Evolutionary conservation across 2,888 invertebrate genomes (phyloP).

Genomic region (Caenorhabditis doughertyi): DNA sequence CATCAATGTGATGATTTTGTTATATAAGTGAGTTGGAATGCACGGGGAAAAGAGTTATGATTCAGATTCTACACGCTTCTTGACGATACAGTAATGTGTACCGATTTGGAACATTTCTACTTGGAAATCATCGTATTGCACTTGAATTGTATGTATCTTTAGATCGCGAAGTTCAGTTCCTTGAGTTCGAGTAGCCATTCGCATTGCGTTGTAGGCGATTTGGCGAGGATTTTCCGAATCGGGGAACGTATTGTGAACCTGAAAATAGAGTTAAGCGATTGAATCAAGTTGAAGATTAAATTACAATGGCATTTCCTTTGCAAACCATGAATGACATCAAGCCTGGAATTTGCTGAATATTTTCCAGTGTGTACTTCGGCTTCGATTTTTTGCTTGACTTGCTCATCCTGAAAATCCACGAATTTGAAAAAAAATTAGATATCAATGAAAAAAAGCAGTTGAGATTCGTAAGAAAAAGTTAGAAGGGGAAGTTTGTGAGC

Average conservation of each 20-base stretch:
- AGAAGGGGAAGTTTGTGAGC: neutral
- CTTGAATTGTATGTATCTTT: conserved; percentile 51
- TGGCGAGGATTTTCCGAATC: conserved; percentile 51
- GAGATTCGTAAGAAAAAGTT: neutral
- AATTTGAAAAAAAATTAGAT: neutral
- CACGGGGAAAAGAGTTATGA: conserved; percentile 3
- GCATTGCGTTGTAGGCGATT: conserved; percentile 56
- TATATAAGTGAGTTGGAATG: conserved; percentile 15
- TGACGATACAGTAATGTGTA: conserved; percentile 51
- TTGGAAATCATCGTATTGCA: conserved; percentile 58
- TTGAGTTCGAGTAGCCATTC: conserved; percentile 54
- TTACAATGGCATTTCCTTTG: conserved; percentile 54
- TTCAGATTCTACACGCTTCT: conserved; percentile 43
- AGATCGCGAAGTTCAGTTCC: conserved; percentile 38
- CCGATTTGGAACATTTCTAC: conserved; percentile 59
- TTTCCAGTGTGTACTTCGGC: conserved; percentile 41
- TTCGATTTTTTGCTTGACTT: conserved; percentile 38
- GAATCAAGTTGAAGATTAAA: conserved; percentile 15
- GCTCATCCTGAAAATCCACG: conserved; percentile 44
- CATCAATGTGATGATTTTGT: neutral
- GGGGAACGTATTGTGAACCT: conserved; percentile 57
- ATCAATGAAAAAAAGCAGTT: neutral
- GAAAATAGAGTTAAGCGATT: conserved; percentile 13
- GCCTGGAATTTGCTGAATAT: conserved; percentile 49
- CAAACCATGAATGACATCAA: conserved; percentile 48